Percentiles rank a stretch among this genome's conserved stretches.
Conservation (phyloP, 2,888 invertebrate genomes). For the Prenolepis imparis region DNA sequence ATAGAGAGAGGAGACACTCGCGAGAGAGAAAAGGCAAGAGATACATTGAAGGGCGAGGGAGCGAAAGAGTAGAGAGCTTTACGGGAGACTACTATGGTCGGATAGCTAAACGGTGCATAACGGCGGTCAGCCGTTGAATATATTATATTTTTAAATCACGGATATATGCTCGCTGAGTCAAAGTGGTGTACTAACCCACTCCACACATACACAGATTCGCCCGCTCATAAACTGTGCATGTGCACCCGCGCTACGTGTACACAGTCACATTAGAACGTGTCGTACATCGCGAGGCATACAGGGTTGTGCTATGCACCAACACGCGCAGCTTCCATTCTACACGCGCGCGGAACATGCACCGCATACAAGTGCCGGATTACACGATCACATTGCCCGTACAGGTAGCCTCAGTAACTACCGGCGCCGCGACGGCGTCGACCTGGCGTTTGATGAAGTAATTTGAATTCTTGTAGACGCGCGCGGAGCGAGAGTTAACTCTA, state of each 20-base stretch:
- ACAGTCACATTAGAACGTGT: constrained; percentile 60
- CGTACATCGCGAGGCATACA: constrained; percentile 60
- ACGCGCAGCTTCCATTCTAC: neutral
- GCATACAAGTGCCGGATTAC: constrained; percentile 62
- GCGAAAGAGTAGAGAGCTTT: constrained; percentile 47
- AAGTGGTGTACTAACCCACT: constrained; percentile 31
- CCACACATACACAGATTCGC: neutral
- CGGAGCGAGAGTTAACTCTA: constrained; percentile 28
- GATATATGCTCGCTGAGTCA: constrained; percentile 47
- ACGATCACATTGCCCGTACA: constrained; percentile 56
- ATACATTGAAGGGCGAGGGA: neutral
- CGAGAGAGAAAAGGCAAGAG: neutral
- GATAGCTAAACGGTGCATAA: constrained; percentile 75
- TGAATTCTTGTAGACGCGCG: constrained; percentile 53
- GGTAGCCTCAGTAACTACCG: constrained; percentile 39
- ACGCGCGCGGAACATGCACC: constrained; percentile 36
- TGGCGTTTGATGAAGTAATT: constrained; percentile 54
- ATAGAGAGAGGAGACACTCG: neutral
- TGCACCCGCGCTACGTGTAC: constrained; percentile 45
- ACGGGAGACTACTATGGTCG: constrained; percentile 68
- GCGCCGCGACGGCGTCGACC: constrained; percentile 3
- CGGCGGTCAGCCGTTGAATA: constrained; percentile 76
- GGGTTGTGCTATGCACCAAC: constrained; percentile 3
- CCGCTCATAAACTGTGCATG: constrained; percentile 47
- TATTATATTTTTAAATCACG: constrained; percentile 80